Evolutionary conservation across 2,797 vertebrate genomes (phyloP).

Genomic region (Leuciscus waleckii): DNA sequence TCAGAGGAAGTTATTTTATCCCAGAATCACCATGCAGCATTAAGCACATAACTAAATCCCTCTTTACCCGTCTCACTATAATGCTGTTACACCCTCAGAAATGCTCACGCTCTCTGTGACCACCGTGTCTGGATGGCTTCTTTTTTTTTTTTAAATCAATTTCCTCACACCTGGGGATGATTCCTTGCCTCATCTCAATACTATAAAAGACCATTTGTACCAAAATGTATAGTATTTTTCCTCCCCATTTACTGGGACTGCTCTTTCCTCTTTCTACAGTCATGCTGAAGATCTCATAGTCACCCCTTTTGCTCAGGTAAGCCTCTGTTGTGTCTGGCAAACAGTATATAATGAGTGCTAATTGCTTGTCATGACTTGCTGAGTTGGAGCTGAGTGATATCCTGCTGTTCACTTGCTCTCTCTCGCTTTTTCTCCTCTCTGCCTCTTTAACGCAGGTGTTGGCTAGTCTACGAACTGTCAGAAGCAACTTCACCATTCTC

Average conservation of each 20-base stretch:
- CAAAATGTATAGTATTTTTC: neutral
- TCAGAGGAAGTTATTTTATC: slow-evolving; percentile 18
- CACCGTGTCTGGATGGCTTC: neutral
- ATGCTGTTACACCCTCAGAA: slow-evolving; percentile 18
- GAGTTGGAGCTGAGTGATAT: slow-evolving; percentile 12
- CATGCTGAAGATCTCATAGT: slow-evolving; percentile 94
- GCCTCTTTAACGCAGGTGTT: slow-evolving; percentile 80
- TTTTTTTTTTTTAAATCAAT: slow-evolving; percentile 31
- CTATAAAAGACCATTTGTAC: neutral
- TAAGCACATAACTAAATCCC: slow-evolving; percentile 44
- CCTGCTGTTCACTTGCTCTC: slow-evolving; percentile 14
- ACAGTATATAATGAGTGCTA: slow-evolving; percentile 39
- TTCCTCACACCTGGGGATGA: slow-evolving; percentile 15
- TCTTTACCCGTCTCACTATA: slow-evolving; percentile 26
- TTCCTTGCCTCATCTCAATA: neutral
- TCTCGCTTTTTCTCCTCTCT: slow-evolving; percentile 39
- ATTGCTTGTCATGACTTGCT: slow-evolving; percentile 39
- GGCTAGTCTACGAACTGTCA: slow-evolving; percentile 94
- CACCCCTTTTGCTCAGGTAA: slow-evolving; percentile 95
- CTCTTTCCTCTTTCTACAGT: slow-evolving; percentile 69
- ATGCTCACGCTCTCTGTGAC: slow-evolving; percentile 9
- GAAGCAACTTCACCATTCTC: slow-evolving; percentile 96
- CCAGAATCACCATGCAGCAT: slow-evolving; percentile 31
- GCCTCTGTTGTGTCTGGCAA: slow-evolving; percentile 36
- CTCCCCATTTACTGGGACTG: neutral